Percentiles rank a stretch among this genome's conserved stretches.
These are phyloP conservation scores for Phocides pigmalion DNA, from an alignment of 1,140 invertebrate species.

Conservation along the genomic window DNA sequence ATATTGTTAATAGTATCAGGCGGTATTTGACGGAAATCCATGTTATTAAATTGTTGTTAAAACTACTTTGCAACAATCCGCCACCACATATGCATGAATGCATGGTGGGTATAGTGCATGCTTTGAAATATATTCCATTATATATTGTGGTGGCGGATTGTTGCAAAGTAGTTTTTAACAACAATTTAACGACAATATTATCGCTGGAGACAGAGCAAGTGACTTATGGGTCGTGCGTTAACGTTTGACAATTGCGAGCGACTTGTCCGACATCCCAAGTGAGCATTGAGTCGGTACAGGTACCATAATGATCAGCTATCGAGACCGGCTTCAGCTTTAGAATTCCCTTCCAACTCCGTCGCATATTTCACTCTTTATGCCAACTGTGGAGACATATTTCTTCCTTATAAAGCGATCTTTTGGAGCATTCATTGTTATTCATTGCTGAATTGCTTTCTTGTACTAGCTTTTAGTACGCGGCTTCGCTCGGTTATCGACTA, in stretches of 20 bases:
- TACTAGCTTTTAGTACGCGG: not conserved
- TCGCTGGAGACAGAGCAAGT: not conserved
- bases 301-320: conserved; percentile 39
- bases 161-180: too few species aligned
- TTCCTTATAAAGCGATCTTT: conserved; percentile 31
- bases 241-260: conserved; percentile 31
- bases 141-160: too few species aligned
- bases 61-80: too few species aligned
- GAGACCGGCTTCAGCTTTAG: conserved; percentile 25
- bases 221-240: conserved; percentile 16
- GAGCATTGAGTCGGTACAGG: conserved; percentile 30
- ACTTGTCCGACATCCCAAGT: conserved; percentile 40
- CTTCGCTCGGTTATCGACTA: not conserved
- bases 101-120: too few species aligned
- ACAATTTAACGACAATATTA: not conserved
- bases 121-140: too few species aligned
- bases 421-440: conserved; percentile 27
- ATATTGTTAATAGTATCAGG: too few species aligned
- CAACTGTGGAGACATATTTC: conserved; percentile 29
- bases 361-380: conserved; percentile 32
- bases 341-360: conserved; percentile 21
- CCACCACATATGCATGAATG: too few species aligned
- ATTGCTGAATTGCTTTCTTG: conserved; percentile 1
- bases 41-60: too few species aligned
- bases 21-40: too few species aligned